These are phyloP conservation scores for Leucozona laternaria DNA, from an alignment of 2,888 invertebrate species.

Conservation along the genomic window DNA sequence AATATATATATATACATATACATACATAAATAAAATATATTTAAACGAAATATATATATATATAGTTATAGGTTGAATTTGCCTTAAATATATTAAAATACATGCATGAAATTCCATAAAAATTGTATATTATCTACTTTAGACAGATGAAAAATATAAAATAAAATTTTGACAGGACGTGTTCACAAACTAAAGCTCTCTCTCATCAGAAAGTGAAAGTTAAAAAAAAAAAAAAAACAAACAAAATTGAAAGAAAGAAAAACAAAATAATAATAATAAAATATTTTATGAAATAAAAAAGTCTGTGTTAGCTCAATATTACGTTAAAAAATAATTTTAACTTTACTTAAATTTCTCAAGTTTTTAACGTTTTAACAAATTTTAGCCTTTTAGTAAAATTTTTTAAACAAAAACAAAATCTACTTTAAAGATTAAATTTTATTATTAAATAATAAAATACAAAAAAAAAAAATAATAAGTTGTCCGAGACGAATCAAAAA, in stretches of 20 bases:
- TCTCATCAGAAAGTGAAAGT: conserved; percentile 47
- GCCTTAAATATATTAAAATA: conserved; percentile 68
- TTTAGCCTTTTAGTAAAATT: conserved; percentile 52
- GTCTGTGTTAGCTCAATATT: conserved; percentile 75
- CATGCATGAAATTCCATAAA: conserved; percentile 69
- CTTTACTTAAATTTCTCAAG: conserved; percentile 43
- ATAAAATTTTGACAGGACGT: conserved; percentile 54
- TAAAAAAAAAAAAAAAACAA: conserved; percentile 12
- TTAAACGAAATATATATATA: conserved; percentile 44
- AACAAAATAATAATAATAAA: not conserved
- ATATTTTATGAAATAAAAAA: conserved; percentile 60
- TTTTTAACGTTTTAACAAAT: conserved; percentile 51
- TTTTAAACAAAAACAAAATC: conserved; percentile 8
- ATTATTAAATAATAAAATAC: conserved; percentile 37
- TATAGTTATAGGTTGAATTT: conserved; percentile 70
- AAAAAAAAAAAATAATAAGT: conserved; percentile 1
- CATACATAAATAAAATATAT: conserved; percentile 44
- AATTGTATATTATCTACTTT: conserved; percentile 47
- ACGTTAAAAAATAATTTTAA: conserved; percentile 40
- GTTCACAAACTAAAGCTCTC: conserved; percentile 51
- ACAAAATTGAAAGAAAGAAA: conserved; percentile 11
- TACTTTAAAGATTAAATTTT: conserved; percentile 27
- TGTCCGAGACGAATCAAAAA: conserved; percentile 58
- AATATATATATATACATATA: conserved; percentile 49
- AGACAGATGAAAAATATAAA: conserved; percentile 35